Evolutionary conservation across 2,113 vertebrate species (phyloP), one percentile per base, ranked within the genome.

Genomic region (Engystomops pustulosus): DNA sequence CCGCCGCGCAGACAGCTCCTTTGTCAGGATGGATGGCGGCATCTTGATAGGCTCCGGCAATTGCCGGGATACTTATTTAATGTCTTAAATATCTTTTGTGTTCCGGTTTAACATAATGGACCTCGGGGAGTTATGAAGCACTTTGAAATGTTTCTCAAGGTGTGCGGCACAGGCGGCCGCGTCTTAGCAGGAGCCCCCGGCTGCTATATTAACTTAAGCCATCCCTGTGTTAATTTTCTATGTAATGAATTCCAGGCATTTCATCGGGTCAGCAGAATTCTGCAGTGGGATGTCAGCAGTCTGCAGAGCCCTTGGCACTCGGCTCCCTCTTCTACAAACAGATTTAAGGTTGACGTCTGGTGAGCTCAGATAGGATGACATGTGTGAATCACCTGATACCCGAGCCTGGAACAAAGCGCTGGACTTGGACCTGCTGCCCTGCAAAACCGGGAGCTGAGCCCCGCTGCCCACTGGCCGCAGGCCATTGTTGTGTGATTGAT

Each of bases 241-340:
- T 79, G 55, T 79, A 79, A 38, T 67, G 55, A 47, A 67, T 79
- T 62, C 38, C 58, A 65, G 58, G 36, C 77, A 20, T 67, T 79
- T 79, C 55, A 47, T 65, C 23, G 6, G 38, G 77, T 79, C 77
- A 79, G 77, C 77, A 79, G 30, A 79, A 65, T 79, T 12, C 32
- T 45, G 77, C 41, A 25, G 55, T 67, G 65, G 58, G 15, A 79
- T 65, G 77, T 79, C 58, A 78, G 77, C 77, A 79, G 38, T 79
- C 55, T 67, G 17, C 17, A n/a, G 38, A 14, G 58, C 77, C 77
- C 4, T 20, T 79, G 58, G 58, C 77, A 65, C 77, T 4, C 36
- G 0, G 51, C 51, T 41, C 14, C 6, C 53, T 36, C 51, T 78
- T 78, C 20, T 58, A 25, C 51, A 60, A 23, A 78, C 27, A 41